Base-by-base conservation (phyloP, 2,113 vertebrate genomes). In the Hoplias malabaricus region DNA sequence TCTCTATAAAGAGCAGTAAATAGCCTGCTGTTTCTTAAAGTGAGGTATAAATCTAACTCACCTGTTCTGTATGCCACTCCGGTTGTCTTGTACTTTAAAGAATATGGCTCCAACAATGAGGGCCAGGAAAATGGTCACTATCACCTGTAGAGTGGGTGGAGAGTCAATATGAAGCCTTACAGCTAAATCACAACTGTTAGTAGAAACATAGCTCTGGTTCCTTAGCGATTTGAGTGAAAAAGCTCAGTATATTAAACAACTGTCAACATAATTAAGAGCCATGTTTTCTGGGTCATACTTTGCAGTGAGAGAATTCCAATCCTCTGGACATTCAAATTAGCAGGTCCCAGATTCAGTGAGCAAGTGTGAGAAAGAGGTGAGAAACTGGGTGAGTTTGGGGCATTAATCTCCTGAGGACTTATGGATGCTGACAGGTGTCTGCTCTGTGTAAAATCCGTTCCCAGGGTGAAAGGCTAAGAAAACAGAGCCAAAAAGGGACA, bases 41-140 rank as follows among this genome's bases (percentile, higher is more conserved):
- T 53, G 9, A 9, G n/a, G 5, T 3, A 53, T 10, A 9, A 23
- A 53, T n/a, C 13, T 54, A 2, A 59, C 81, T 79, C 53, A 96
- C 97, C 96, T 95, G 88, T 98, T 98, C 87, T 98, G 96, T 4
- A 97, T 90, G 4, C 96, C 96, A 9, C 90, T 38, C 12, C 66
- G 16, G 77, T 96, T 90, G 0, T 93, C 63, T 85, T 92, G 89
- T 13, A 96, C 89, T 4, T 84, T 84, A 79, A 93, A 98, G 92
- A 94, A 98, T 89, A 98, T 92, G 56, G 91, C 91, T 23, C 96
- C 95, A 27, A 98, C 89, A 23, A 94, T 46, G 10, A 98, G 85
- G 29, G 90, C 94, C 48, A 99, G 90, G 63, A 97, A n/a, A 57
- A 85, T 0, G 0, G 93, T 93, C 77, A 96, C 87, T 68, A 84